Conservation (phyloP, 92 coral and sea anemone species). For the Parazoanthus swiftii region DNA sequence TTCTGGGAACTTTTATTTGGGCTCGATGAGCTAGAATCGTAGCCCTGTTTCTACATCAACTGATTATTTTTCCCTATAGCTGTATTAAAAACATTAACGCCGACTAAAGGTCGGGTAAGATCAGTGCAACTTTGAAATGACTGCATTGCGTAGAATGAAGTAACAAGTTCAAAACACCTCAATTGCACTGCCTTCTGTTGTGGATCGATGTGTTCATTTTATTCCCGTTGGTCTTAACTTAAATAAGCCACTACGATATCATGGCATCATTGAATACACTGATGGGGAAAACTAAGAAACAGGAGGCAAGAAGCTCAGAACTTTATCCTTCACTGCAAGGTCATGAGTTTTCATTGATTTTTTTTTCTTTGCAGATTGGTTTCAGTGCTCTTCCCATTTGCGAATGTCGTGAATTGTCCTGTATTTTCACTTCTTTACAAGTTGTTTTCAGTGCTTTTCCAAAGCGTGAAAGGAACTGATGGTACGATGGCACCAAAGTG, state of each 20-base stretch:
- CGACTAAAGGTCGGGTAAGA: neutral
- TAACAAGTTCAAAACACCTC: neutral
- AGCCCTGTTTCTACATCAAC: neutral
- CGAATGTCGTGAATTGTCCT: neutral
- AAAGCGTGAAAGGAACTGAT: neutral
- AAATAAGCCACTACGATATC: neutral
- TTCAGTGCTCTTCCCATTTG: neutral
- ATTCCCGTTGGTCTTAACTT: neutral
- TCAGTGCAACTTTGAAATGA: neutral
- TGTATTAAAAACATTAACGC: neutral
- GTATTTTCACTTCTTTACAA: neutral
- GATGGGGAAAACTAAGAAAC: neutral
- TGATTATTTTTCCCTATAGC: neutral
- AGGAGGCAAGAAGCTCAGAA: neutral
- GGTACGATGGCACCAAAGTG: neutral
- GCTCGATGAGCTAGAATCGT: neutral
- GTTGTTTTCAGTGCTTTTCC: neutral
- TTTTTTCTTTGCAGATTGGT: neutral
- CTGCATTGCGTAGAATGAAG: neutral
- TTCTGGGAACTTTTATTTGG: neutral
- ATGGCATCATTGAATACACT: neutral
- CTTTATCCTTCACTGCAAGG: neutral
- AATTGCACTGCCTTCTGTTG: neutral
- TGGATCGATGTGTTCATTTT: neutral
- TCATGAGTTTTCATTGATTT: too few relatives aligned